These are phyloP conservation scores for Drosophila burlai DNA, from an alignment of 1,140 invertebrate species.

Conservation along the genomic window DNA sequence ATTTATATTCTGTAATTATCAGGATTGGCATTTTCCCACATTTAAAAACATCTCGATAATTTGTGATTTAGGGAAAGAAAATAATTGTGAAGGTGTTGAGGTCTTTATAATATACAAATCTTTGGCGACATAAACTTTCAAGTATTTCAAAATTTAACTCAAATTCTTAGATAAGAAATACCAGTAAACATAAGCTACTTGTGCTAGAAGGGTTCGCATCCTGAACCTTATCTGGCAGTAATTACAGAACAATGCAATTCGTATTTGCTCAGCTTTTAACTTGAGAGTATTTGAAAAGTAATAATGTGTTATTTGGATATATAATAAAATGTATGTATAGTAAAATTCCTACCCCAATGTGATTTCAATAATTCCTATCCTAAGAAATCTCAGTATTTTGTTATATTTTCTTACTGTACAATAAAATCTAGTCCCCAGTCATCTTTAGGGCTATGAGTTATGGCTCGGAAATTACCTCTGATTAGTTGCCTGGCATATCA, in stretches of 20 bases:
- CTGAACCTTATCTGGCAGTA: background rate
- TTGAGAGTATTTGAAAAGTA: background rate
- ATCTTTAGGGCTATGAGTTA: conserved; percentile 7
- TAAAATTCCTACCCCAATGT: background rate
- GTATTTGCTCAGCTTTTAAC: background rate
- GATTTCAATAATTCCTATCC: background rate
- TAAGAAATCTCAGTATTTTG: background rate
- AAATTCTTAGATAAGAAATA: background rate
- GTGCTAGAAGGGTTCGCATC: conserved; percentile 8
- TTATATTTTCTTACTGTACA: background rate
- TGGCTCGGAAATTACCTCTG: conserved; percentile 34
- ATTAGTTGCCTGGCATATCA: conserved; percentile 39
- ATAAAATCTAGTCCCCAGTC: background rate
- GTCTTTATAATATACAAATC: too few relatives aligned
- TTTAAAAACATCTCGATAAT: background rate
- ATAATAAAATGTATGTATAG: too few relatives aligned
- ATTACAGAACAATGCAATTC: background rate
- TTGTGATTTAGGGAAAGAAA: background rate
- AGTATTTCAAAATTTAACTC: background rate
- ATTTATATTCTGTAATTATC: background rate
- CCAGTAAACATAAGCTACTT: conserved; percentile 5
- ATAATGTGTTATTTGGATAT: background rate
- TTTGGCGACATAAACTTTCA: too few relatives aligned
- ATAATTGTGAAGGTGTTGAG: background rate
- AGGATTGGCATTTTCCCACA: background rate